Base-by-base conservation (phyloP, 2,888 invertebrate genomes). In the Brachycybe producta region DNA sequence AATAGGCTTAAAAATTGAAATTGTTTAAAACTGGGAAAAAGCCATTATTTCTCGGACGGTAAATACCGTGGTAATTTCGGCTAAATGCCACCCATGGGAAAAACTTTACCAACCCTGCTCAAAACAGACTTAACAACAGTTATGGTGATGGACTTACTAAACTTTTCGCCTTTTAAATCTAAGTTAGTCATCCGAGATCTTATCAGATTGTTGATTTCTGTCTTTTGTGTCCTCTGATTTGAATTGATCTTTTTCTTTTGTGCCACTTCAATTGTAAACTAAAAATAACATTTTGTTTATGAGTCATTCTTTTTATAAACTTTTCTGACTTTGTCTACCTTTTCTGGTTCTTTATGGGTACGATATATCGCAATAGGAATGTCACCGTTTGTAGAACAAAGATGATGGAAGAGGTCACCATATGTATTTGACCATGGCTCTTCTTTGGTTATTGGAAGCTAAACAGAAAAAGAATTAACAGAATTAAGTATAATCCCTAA, bases 281-380 rank as follows among this genome's bases (percentile, higher is more conserved):
- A 24, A 19, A 39, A 40, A 19, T 24, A 39, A 17, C 7, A 42
- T 21, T 23, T 42, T 42, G 7, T 38, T 13, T 38, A 13, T 45
- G 15, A 11, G 15, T 4, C 32, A 8, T 2, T 17, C 21, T 13
- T 8, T 8, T 3, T 5, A 7, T 32, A 7, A 8, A 1, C 2
- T 39, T 19, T 39, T 4, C 11, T 17, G 23, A 11, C 26, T 11
- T 21, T 72, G 64, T 82, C 84, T 58, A 84, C 78, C 13, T 85
- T 83, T 7, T 52, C 52, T n/a, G 52, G 52, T 13, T 88, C 87
- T 65, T 86, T 86, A 73, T 91, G 91, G 17, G 95, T 95, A 62
- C 97, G 77, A 74, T 95, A 97, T 60, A 97, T 94, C 61, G 95
- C 97, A 58, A 97, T 94, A 0, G 97, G 97, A 65, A 97, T 92